A percentile compares a stretch with the other conserved stretches of the same genome.
Conservation (phyloP, 1,140 invertebrate species). For the Brachystomella parvula region DNA sequence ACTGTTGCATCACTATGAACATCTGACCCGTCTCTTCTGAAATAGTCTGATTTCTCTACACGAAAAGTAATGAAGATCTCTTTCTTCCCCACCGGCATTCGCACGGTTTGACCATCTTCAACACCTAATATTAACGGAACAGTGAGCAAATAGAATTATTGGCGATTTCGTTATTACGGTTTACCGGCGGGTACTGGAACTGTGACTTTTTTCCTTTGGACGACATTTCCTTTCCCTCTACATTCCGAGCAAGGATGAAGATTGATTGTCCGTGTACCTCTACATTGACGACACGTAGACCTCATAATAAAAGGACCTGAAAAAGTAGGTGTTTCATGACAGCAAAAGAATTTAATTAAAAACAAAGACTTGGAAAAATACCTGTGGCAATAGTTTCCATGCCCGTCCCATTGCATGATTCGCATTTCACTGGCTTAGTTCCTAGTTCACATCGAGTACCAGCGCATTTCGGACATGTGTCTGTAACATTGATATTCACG, state of each 20-base stretch:
- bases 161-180: conserved; percentile 7
- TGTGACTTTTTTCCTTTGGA: conserved; percentile 79
- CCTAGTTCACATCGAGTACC: conserved; percentile 79
- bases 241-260: conserved; percentile 88
- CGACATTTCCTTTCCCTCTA: conserved; percentile 82
- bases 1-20: conserved; percentile 82
- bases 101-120: conserved; percentile 89
- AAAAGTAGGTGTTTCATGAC: background rate
- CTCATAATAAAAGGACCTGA: conserved; percentile 93
- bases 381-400: conserved; percentile 80
- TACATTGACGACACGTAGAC: conserved; percentile 86
- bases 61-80: conserved; percentile 69
- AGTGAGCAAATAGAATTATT: background rate
- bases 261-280: conserved; percentile 77
- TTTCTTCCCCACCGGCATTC: conserved; percentile 45
- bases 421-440: conserved; percentile 75
- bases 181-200: conserved; percentile 91
- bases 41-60: conserved; percentile 83
- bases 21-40: conserved; percentile 84
- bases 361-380: conserved; percentile 27
- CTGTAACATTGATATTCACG: conserved; percentile 80
- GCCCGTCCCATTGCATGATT: conserved; percentile 93
- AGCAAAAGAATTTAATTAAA: background rate
- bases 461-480: conserved; percentile 80
- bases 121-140: conserved; percentile 45